These are phyloP conservation scores for Hoplostethus mediterraneus DNA, from an alignment of 2,797 vertebrate genomes.

Conservation along the genomic window DNA sequence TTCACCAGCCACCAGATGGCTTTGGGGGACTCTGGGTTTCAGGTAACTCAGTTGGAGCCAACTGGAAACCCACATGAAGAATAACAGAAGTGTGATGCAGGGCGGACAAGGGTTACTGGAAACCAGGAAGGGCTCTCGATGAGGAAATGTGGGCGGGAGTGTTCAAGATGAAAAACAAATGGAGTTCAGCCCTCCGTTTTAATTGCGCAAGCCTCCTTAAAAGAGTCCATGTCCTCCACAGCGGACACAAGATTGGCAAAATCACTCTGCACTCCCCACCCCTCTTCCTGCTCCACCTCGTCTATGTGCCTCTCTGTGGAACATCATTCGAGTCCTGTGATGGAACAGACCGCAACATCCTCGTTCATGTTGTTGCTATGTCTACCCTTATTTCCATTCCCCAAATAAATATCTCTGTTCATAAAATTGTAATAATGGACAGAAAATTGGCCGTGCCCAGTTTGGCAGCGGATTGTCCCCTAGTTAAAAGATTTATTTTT, in stretches of 20 bases:
- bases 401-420: slow-evolving; percentile 25
- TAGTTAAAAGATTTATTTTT: slow-evolving; percentile 52
- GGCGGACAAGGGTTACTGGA: slow-evolving; percentile 30
- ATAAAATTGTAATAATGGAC: slow-evolving; percentile 37
- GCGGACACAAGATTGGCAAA: slow-evolving; percentile 16
- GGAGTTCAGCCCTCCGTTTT: slow-evolving; percentile 26
- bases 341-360: slow-evolving; percentile 43
- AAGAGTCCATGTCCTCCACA: slow-evolving; percentile 24
- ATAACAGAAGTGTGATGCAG: slow-evolving; percentile 43
- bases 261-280: neutral
- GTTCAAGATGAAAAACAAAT: slow-evolving; percentile 22
- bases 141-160: slow-evolving; percentile 27
- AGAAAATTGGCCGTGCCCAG: slow-evolving; percentile 31
- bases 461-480: slow-evolving; percentile 35
- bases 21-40: slow-evolving; percentile 57
- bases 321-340: slow-evolving; percentile 36
- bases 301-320: neutral
- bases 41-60: slow-evolving; percentile 58
- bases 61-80: slow-evolving; percentile 39
- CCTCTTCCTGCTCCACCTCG: neutral
- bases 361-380: slow-evolving; percentile 23
- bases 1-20: slow-evolving; percentile 64
- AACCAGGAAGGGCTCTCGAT: slow-evolving; percentile 28
- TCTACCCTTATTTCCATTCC: slow-evolving; percentile 20
- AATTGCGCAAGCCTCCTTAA: slow-evolving; percentile 8